Percentiles rank a stretch among this genome's conserved stretches.
Conservation (phyloP, 1,140 invertebrate genomes). For the Protaetia brevitarsis region DNA sequence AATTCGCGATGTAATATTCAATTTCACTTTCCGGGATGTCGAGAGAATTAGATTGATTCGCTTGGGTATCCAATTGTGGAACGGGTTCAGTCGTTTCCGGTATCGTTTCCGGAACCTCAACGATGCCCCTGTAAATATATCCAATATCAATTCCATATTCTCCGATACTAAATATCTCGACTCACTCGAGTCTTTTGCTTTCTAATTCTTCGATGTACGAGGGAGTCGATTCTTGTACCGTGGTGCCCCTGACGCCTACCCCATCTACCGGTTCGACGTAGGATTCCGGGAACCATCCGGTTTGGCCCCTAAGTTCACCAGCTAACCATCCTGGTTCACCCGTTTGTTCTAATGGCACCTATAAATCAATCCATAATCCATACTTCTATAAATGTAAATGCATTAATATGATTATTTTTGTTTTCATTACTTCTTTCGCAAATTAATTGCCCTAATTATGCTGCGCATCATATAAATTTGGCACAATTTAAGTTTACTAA, state of each 20-base stretch:
- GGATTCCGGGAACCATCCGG: slow-evolving; percentile 97
- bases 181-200: slow-evolving; percentile 49
- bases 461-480: no score
- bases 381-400: background rate
- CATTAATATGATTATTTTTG: background rate
- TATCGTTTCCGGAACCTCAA: slow-evolving; percentile 67
- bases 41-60: slow-evolving; percentile 24
- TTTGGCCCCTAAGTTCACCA: slow-evolving; percentile 82
- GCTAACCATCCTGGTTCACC: slow-evolving; percentile 97
- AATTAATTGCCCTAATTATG: no score
- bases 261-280: slow-evolving; percentile 84
- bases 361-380: slow-evolving; percentile 35
- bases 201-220: slow-evolving; percentile 35
- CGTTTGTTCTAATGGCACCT: slow-evolving; percentile 79
- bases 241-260: slow-evolving; percentile 35
- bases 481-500: no score
- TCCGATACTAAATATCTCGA: slow-evolving; percentile 7
- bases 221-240: slow-evolving; percentile 23
- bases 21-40: slow-evolving; percentile 46
- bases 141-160: background rate
- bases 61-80: slow-evolving; percentile 24
- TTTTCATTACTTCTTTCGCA: no score
- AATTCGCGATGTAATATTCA: slow-evolving; percentile 81
- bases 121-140: slow-evolving; percentile 55
- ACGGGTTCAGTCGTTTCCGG: slow-evolving; percentile 25